A percentile compares a stretch with the other conserved stretches of the same genome.
Evolutionary conservation across 2,797 vertebrate genomes (phyloP).

Genomic region (Cirrhinus mrigala): DNA sequence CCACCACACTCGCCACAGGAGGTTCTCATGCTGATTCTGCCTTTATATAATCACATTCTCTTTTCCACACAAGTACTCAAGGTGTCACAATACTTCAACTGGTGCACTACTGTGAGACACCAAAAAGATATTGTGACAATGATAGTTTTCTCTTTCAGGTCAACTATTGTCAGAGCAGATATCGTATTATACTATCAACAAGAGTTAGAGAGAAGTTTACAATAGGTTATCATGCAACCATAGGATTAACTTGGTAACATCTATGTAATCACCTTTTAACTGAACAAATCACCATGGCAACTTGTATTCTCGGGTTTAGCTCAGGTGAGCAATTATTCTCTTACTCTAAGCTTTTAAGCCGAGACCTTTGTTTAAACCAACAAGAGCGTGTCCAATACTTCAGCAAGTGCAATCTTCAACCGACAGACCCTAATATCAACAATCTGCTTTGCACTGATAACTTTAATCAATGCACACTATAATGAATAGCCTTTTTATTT

Average conservation of each 20-base stretch:
- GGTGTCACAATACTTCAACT: not conserved
- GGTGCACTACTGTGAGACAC: not conserved
- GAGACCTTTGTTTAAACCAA: conserved; percentile 35
- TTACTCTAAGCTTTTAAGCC: not conserved
- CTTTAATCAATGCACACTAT: conserved; percentile 5
- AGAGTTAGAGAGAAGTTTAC: not conserved
- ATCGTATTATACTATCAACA: not conserved
- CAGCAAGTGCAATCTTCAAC: not conserved
- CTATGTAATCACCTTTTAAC: not conserved
- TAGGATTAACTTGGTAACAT: conserved; percentile 20
- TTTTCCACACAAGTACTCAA: not conserved
- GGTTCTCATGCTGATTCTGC: not conserved
- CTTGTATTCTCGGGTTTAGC: conserved; percentile 14
- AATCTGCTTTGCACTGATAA: conserved; percentile 27
- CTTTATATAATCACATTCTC: not conserved
- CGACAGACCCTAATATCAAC: conserved; percentile 10
- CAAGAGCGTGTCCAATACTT: conserved; percentile 1
- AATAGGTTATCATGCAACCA: conserved; percentile 9
- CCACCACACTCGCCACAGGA: not conserved
- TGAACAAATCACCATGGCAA: conserved; percentile 18
- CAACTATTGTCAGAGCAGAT: not conserved
- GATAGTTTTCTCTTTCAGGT: not conserved
- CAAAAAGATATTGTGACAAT: not conserved
- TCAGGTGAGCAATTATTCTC: conserved; percentile 4
- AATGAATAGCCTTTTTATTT: not conserved